These are phyloP conservation scores for Acleris sparsana DNA, from an alignment of 2,888 invertebrate genomes.

Conservation along the genomic window DNA sequence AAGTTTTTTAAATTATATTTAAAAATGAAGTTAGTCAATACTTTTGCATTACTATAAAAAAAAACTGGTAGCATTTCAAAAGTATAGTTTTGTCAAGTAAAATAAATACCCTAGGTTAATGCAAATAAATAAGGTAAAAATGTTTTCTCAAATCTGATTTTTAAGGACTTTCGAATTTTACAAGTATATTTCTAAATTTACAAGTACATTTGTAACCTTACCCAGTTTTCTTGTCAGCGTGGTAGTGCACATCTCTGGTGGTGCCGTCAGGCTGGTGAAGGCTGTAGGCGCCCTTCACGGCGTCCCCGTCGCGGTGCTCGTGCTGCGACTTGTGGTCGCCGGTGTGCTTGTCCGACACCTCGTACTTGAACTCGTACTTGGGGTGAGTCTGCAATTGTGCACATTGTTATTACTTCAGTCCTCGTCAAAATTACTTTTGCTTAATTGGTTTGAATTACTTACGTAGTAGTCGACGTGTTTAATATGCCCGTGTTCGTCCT, in stretches of 20 bases:
- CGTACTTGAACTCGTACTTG: constrained; percentile 67
- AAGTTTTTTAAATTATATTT: no score
- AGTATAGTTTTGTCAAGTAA: no score
- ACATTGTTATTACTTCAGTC: background rate
- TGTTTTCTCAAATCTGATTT: no score
- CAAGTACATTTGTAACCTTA: constrained; percentile 41
- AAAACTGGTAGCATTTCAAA: no score
- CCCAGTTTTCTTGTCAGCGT: constrained; percentile 59
- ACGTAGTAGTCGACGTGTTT: constrained; percentile 40
- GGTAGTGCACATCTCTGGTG: constrained; percentile 57
- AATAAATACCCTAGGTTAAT: no score
- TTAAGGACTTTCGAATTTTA: no score
- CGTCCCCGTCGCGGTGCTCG: constrained; percentile 79
- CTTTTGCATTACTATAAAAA: no score
- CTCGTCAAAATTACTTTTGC: background rate
- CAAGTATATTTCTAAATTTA: background rate
- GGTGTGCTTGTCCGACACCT: constrained; percentile 75
- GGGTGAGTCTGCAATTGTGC: constrained; percentile 48
- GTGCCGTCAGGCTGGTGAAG: constrained; percentile 79
- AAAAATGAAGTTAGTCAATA: no score
- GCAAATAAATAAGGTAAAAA: no score
- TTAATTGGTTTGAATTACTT: constrained; percentile 12
- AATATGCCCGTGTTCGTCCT: constrained; percentile 38
- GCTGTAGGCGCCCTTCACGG: constrained; percentile 81
- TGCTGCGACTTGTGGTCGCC: constrained; percentile 75